Conservation (phyloP, 2,797 vertebrate genomes). For the Typhlichthys eigenmanni region DNA sequence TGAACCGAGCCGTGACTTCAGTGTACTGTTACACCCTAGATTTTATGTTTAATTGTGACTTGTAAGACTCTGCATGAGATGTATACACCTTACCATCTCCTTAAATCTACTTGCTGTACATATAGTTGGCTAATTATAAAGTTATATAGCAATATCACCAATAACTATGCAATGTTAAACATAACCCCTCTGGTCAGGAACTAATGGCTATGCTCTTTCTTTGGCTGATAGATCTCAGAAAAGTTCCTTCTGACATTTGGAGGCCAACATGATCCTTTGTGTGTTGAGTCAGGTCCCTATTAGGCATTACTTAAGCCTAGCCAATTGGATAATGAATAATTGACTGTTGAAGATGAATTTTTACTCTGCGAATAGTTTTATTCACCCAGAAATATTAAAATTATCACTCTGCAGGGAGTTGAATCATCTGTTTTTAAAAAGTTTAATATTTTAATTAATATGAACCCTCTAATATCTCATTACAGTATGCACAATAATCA, state of each 20-base stretch:
- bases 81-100: too few relatives aligned
- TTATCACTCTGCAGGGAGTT: neutral
- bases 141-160: slow-evolving; percentile 20
- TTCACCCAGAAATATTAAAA: neutral
- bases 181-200: slow-evolving; percentile 10
- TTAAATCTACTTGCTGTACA: too few relatives aligned
- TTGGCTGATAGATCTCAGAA: neutral
- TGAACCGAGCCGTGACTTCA: too few relatives aligned
- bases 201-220: slow-evolving; percentile 2
- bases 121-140: neutral
- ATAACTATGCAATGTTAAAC: slow-evolving; percentile 22
- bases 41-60: neutral
- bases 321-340: too few relatives aligned
- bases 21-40: too few relatives aligned
- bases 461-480: slow-evolving; percentile 5
- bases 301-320: too few relatives aligned
- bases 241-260: too few relatives aligned
- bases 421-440: neutral
- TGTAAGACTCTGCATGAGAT: neutral
- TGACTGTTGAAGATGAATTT: neutral
- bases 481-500: neutral
- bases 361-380: neutral
- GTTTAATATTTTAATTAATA: neutral
- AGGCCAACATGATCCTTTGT: too few relatives aligned
- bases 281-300: too few relatives aligned